Evolutionary conservation across 2,888 invertebrate species (phyloP).

Genomic region (Keiferia lycopersicella): DNA sequence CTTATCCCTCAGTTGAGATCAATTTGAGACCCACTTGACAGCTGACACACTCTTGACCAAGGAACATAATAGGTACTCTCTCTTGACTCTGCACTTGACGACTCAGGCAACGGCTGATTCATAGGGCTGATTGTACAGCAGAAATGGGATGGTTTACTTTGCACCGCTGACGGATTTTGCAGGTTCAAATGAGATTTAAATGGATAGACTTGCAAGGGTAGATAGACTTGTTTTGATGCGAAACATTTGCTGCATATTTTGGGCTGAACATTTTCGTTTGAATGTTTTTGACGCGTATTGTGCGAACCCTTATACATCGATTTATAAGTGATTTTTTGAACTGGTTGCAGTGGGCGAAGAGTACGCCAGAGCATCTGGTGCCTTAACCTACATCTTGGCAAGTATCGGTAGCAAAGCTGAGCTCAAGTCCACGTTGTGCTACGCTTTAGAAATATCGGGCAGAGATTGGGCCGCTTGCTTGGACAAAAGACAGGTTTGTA

Average conservation of each 20-base stretch:
- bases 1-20: background rate
- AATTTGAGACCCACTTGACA: background rate
- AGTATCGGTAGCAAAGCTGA: slow-evolving; percentile 84
- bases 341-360: slow-evolving; percentile 58
- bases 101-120: no score
- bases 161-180: slow-evolving; percentile 84
- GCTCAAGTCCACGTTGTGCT: slow-evolving; percentile 83
- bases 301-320: no score
- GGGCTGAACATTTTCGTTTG: no score
- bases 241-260: no score
- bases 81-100: no score
- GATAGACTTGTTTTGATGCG: no score
- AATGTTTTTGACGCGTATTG: no score
- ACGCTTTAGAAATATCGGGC: slow-evolving; percentile 81
- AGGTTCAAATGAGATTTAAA: slow-evolving; percentile 40
- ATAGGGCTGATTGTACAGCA: slow-evolving; percentile 35
- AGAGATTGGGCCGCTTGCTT: slow-evolving; percentile 86
- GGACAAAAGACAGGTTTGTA: slow-evolving; percentile 85
- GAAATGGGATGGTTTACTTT: slow-evolving; percentile 86
- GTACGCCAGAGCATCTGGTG: slow-evolving; percentile 82
- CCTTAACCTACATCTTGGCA: slow-evolving; percentile 83
- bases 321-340: background rate
- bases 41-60: background rate
- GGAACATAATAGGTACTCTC: no score
- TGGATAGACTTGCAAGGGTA: no score